Evolutionary conservation across 2,113 vertebrate species (phyloP).

Genomic region (Pithys albifrons): DNA sequence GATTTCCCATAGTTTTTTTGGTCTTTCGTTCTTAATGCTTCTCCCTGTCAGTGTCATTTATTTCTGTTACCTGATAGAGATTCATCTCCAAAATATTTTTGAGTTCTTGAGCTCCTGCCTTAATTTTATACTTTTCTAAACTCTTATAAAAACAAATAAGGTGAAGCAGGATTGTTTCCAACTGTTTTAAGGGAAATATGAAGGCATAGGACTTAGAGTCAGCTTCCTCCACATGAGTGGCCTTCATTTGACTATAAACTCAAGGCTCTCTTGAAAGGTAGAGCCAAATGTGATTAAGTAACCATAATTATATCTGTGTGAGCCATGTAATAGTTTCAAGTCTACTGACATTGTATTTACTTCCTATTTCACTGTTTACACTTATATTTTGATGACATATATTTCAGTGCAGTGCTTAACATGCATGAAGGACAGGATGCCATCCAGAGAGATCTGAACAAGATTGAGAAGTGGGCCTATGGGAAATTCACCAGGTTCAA

Average conservation of each 20-base stretch:
- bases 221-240: neutral
- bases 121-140: neutral
- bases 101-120: neutral
- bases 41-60: neutral
- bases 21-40: neutral
- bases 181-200: neutral
- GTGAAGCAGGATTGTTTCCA: neutral
- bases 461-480: neutral
- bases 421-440: rapidly evolving
- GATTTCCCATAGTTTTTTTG: neutral
- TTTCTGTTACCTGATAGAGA: neutral
- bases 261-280: neutral
- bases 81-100: neutral
- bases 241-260: neutral
- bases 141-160: conserved; percentile 9
- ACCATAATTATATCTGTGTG: neutral
- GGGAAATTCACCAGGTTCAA: neutral
- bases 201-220: neutral
- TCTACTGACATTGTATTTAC: neutral
- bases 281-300: neutral
- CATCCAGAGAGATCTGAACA: neutral
- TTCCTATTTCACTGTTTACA: neutral
- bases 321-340: neutral
- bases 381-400: neutral
- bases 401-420: rapidly evolving